Base-by-base conservation (phyloP, 1,140 invertebrate genomes). In the Anadara kagoshimensis region DNA sequence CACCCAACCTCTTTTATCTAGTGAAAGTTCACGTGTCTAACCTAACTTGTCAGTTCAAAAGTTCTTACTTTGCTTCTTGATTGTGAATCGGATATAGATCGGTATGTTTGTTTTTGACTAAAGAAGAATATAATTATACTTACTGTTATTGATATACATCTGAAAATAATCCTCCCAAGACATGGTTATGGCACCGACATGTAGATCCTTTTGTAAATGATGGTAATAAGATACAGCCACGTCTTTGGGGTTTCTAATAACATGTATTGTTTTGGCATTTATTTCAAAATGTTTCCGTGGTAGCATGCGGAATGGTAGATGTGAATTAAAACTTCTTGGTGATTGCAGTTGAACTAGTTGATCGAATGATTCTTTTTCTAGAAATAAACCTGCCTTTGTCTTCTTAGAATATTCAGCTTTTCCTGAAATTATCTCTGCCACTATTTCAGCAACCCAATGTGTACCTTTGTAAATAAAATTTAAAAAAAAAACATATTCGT, bases 401-500 rank as follows among this genome's bases (percentile, higher is more conserved):
- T 43, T 43, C 0, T 26, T 14, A 0, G 57, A n/a, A 2, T 65
- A 45, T 56, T 70, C 67, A 0, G 63, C 53, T 41, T 53, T 65
- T 26, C 59, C 56, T 26, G 24, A 29, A 3, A 58, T 44, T 22
- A 80, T 49, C 75, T 77, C 73, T 18, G 36, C 54, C n/a, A 72
- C 22, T 26, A 80, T 66, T 61, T 80, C 78, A 58, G 69, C 69
- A 16, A 63, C 22, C 78, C 78, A 80, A 43, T 76, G 71, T 8
- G 78, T 80, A 14, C 78, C 78, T 80, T 44, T 36, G 29, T 36
- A 3, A 36, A 36, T 3, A 36, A n/a, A n/a, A n/a, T n/a, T n/a
- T n/a, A n/a, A n/a, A n/a, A n/a, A n/a, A n/a, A n/a, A n/a, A n/a
- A n/a, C n/a, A n/a, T n/a, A n/a, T n/a, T n/a, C n/a, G n/a, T n/a